These are phyloP conservation scores for Pachymerium ferrugineum DNA, from an alignment of 2,888 invertebrate genomes.

Conservation along the genomic window DNA sequence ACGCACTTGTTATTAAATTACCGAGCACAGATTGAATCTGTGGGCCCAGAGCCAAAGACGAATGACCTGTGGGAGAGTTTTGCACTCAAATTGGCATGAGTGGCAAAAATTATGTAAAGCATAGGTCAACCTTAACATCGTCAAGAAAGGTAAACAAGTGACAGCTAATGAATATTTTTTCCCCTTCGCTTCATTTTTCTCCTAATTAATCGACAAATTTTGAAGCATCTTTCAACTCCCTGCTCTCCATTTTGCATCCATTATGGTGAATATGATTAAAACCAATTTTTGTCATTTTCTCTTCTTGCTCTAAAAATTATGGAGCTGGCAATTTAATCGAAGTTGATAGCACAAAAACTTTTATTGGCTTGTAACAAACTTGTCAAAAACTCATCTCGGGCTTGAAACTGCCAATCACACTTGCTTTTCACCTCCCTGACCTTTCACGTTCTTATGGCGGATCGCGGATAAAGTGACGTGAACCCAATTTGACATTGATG, in stretches of 20 bases:
- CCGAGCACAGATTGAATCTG: slow-evolving; percentile 17
- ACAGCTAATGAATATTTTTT: no score
- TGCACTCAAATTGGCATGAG: slow-evolving; percentile 21
- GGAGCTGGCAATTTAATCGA: no score
- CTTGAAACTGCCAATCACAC: slow-evolving; percentile 18
- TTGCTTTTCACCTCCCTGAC: neutral
- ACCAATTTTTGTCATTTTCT: no score
- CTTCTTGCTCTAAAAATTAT: no score
- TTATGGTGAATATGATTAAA: no score
- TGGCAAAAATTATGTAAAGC: slow-evolving; percentile 24
- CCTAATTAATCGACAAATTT: no score
- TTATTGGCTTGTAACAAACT: neutral
- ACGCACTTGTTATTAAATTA: slow-evolving; percentile 22
- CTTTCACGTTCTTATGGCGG: neutral
- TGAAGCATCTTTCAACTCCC: no score
- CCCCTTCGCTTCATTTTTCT: no score
- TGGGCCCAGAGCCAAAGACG: slow-evolving; percentile 10
- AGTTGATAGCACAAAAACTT: neutral
- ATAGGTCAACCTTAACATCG: neutral
- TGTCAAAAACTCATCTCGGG: neutral
- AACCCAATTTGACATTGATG: slow-evolving; percentile 1
- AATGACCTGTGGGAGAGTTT: slow-evolving; percentile 19
- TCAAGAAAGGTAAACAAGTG: no score
- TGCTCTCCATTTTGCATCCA: no score
- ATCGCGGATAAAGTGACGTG: neutral